phyloP scores from a whole-genome alignment of 2,113 vertebrate species.

The Crotalus tigris region DNA sequence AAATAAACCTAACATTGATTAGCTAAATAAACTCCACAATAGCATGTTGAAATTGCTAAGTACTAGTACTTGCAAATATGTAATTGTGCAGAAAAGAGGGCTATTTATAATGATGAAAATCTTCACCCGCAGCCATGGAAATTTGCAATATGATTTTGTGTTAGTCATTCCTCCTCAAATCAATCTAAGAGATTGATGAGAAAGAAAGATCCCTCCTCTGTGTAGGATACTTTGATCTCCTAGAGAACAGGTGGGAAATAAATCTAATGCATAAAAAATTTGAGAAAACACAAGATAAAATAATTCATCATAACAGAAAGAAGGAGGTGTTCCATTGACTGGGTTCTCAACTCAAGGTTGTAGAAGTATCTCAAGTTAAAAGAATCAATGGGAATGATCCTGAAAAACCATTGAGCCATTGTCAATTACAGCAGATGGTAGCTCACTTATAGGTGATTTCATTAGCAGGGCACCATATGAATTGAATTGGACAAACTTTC shows the following conservation, averaged over 20 bases:
- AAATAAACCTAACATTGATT: not conserved
- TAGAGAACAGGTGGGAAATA: not conserved
- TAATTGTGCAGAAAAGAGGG: not conserved
- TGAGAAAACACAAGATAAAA: not conserved
- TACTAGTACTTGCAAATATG: constrained; percentile 31
- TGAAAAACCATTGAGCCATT: not conserved
- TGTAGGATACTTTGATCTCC: not conserved
- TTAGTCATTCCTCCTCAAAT: not conserved
- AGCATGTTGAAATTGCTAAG: constrained; percentile 41
- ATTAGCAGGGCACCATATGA: not conserved
- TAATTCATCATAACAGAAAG: not conserved
- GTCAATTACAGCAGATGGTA: not conserved
- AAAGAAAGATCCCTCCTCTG: not conserved
- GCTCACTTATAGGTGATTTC: not conserved
- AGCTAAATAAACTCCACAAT: constrained; percentile 50
- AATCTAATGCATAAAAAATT: not conserved
- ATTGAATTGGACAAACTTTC: not conserved
- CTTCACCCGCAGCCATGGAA: not conserved
- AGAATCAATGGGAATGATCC: not conserved
- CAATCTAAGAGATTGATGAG: not conserved
- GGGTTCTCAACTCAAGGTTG: not conserved
- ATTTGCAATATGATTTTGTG: not conserved
- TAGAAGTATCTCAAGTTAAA: not conserved
- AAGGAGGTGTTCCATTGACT: not conserved
- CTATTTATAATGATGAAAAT: not conserved